These are phyloP conservation scores for Bubo blakistoni DNA, from an alignment of 2,113 vertebrate genomes.

Conservation along the genomic window DNA sequence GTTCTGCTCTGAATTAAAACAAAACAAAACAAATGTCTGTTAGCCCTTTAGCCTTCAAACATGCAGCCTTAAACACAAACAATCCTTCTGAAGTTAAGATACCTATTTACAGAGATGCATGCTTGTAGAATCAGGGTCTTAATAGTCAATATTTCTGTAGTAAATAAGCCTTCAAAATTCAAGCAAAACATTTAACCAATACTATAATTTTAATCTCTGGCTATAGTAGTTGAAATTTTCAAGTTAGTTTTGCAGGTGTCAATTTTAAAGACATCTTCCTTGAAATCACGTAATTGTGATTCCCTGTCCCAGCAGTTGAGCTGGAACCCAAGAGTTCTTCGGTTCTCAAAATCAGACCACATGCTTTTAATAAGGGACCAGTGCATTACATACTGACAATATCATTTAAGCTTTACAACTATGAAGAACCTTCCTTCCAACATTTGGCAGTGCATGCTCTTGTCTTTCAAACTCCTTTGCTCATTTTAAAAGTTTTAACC, in stretches of 20 bases:
- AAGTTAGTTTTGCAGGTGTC: neutral
- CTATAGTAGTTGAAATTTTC: neutral
- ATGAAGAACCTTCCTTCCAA: neutral
- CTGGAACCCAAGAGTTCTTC: neutral
- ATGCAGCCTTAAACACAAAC: neutral
- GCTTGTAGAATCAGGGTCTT: neutral
- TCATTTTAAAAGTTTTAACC: neutral
- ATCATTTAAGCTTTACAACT: neutral
- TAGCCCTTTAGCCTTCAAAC: neutral
- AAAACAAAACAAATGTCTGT: neutral
- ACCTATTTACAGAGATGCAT: neutral
- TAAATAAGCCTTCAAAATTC: neutral
- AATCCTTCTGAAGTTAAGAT: neutral
- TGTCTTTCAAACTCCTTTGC: slow-evolving; percentile 11
- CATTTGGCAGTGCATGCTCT: neutral
- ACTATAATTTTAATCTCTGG: neutral
- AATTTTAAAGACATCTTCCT: neutral
- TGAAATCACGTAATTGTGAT: neutral
- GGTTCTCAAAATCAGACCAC: neutral
- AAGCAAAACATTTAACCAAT: neutral
- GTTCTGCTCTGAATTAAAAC: neutral
- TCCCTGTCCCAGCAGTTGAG: neutral
- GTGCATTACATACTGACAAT: neutral
- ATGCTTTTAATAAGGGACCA: neutral
- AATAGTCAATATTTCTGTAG: neutral